Base-by-base conservation (phyloP, 2,113 vertebrate species). In the Epinephelus fuscoguttatus region DNA sequence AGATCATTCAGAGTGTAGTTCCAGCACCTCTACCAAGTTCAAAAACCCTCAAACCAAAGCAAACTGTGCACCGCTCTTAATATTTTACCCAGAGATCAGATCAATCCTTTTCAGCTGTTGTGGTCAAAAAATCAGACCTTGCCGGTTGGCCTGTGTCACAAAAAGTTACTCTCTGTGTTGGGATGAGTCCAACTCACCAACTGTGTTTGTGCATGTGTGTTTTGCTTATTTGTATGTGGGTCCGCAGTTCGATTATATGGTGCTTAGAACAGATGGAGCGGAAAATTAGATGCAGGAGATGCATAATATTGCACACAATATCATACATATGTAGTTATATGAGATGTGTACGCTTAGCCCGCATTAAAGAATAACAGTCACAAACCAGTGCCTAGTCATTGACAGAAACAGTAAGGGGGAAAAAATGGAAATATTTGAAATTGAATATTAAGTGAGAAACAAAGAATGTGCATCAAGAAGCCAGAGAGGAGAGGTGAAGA, bases 391-490 rank as follows among this genome's bases (percentile, higher is more conserved):
- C 12, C 55, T 12, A 60, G 75, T 75, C 59, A 74, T n/a, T 71
- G 42, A 73, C 47, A 73, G 71, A 66, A 37, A 53, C 50, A 67
- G 14, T 55, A 3, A 4, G 47, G 52, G 61, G 40, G 64, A 33
- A 40, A 62, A 50, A 3, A n/a, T 19, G 10, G 9, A 45, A 25
- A 37, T 19, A 40, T 69, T 45, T 70, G 27, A 37, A 70, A 80
- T 45, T 45, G 11, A 45, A 45, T 45, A 45, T 45, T 45, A 11
- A 45, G 42, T 45, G 42, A 56, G 57, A 69, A 83, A 74, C 60
- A 84, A 83, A 71, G 25, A 47, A 67, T 42, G 64, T 30, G 27
- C 82, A 84, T 79, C 73, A 83, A 75, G 67, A 84, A 74, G 64
- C 55, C 68, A 74, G 40, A 75, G 71, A 69, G 70, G 73, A 76